Percentiles rank a stretch among this genome's conserved stretches.
Conservation (phyloP, 2,113 vertebrate species). For the Nipponia nippon region DNA sequence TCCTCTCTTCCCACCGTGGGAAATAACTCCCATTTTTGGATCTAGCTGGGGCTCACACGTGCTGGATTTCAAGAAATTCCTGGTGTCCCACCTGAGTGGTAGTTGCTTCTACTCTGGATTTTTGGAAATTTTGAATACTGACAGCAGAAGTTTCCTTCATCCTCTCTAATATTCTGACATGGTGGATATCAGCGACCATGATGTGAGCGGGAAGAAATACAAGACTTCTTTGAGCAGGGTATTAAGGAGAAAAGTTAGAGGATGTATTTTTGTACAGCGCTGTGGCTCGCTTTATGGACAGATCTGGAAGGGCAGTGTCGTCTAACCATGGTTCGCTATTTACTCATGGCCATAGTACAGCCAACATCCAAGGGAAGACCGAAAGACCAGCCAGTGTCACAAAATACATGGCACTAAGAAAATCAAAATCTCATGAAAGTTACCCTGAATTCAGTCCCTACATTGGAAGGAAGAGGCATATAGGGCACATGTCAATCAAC, state of each 20-base stretch:
- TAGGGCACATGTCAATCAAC: neutral
- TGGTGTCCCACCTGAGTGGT: no score
- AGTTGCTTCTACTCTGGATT: neutral
- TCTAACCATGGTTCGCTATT: neutral
- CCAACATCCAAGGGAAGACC: neutral
- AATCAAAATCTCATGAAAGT: neutral
- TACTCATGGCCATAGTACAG: neutral
- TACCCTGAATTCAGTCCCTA: neutral
- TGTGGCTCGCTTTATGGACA: neutral
- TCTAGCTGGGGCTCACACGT: neutral
- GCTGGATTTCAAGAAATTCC: neutral
- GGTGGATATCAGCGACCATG: neutral
- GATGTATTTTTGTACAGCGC: neutral
- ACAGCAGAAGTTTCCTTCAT: neutral
- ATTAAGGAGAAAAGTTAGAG: neutral
- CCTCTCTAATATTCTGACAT: neutral
- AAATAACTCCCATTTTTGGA: neutral
- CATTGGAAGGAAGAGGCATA: neutral
- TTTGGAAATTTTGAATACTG: neutral
- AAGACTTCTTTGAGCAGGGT: neutral
- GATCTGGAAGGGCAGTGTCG: neutral
- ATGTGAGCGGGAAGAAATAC: rapidly evolving
- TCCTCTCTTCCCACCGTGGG: rapidly evolving
- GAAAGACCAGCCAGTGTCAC: neutral
- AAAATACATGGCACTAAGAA: neutral